Evolutionary conservation across 2,888 invertebrate species (phyloP).

Genomic region (Drosophila histrio): DNA sequence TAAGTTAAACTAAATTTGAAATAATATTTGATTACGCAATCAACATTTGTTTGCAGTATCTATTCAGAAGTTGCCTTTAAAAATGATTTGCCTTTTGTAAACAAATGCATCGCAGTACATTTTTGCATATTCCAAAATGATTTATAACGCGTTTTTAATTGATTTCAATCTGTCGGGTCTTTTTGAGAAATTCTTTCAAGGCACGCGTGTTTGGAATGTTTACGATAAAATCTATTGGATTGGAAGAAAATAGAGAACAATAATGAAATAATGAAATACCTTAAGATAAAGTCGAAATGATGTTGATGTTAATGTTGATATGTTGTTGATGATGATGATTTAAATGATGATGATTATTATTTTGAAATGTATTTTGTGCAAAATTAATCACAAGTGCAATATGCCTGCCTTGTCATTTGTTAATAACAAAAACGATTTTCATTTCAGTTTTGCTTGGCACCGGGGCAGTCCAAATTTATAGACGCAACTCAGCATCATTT

Average conservation of each 20-base stretch:
- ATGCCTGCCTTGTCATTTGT: constrained; percentile 39
- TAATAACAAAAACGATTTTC: constrained; percentile 59
- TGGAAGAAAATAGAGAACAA: neutral
- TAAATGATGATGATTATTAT: constrained; percentile 13
- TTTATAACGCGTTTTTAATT: constrained; percentile 60
- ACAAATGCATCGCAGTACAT: constrained; percentile 20
- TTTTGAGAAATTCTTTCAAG: neutral
- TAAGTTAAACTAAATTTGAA: neutral
- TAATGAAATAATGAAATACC: constrained; percentile 26
- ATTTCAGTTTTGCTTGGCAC: constrained; percentile 50
- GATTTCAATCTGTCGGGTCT: constrained; percentile 48
- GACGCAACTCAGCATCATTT: constrained; percentile 46
- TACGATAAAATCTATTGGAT: constrained; percentile 26
- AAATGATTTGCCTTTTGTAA: constrained; percentile 11
- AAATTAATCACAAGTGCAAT: constrained; percentile 37
- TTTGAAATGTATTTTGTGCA: constrained; percentile 38
- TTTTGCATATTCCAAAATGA: constrained; percentile 45
- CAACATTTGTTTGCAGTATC: constrained; percentile 9
- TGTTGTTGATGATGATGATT: neutral
- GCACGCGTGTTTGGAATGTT: constrained; percentile 47
- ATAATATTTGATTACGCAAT: constrained; percentile 38
- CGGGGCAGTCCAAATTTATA: constrained; percentile 60
- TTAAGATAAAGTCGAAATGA: constrained; percentile 14
- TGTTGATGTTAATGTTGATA: constrained; percentile 5
- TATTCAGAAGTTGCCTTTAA: constrained; percentile 10